phyloP scores from a whole-genome alignment of 2,797 vertebrate species.

The Telmatherina bonti region DNA sequence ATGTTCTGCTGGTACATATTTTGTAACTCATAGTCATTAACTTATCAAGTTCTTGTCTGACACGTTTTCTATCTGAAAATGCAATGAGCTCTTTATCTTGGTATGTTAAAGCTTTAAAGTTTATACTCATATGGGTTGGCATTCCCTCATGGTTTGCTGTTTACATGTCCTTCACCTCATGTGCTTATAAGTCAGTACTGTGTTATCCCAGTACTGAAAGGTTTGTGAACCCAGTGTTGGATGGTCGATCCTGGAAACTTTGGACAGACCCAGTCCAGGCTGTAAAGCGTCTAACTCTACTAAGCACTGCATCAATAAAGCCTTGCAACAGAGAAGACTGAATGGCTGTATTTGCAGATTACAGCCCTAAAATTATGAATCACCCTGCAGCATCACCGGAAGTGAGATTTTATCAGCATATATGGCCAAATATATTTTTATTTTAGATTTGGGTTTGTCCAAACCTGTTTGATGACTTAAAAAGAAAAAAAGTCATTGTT shows the following conservation, averaged over 20 bases:
- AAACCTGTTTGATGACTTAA: too few species aligned
- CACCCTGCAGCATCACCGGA: conserved; percentile 12
- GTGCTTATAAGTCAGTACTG: background rate
- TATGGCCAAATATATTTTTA: background rate
- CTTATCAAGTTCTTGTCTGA: background rate
- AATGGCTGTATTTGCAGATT: conserved; percentile 18
- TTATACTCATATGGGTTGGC: background rate
- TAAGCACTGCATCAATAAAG: conserved; percentile 26
- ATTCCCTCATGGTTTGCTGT: background rate
- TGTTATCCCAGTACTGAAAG: background rate
- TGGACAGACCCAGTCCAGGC: background rate
- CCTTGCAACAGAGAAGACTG: background rate
- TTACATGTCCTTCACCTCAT: background rate
- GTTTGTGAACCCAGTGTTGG: background rate
- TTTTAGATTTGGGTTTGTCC: too few species aligned
- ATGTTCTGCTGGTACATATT: background rate
- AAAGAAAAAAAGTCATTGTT: too few species aligned
- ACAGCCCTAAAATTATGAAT: background rate
- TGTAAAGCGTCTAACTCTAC: conserved; percentile 36
- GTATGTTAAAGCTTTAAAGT: background rate
- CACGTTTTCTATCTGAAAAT: background rate
- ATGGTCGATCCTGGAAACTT: background rate
- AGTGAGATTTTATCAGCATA: conserved; percentile 19
- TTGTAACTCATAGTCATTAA: conserved; percentile 8
- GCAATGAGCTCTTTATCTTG: background rate